Conservation (phyloP, 2,797 vertebrate genomes). For the Prunella strophiata region DNA sequence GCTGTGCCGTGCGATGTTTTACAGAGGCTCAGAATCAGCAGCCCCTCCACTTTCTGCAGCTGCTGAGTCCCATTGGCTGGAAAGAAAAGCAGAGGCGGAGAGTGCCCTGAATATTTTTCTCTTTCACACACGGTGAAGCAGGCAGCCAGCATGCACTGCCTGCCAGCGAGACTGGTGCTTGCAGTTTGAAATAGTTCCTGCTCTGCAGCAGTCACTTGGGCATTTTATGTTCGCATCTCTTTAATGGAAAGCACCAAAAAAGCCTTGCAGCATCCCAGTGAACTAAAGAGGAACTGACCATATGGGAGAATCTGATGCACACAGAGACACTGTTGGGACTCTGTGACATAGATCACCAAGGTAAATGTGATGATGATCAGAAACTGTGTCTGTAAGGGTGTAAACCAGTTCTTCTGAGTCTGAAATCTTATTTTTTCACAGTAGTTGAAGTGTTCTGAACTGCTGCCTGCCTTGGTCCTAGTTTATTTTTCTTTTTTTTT, state of each 20-base stretch:
- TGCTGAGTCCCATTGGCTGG: slow-evolving; percentile 69
- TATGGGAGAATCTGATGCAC: background rate
- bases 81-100: slow-evolving; percentile 66
- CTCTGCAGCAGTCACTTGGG: background rate
- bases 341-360: background rate
- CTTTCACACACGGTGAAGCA: slow-evolving; percentile 28
- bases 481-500: background rate
- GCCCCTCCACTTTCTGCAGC: background rate
- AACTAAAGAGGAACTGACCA: background rate
- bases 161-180: background rate
- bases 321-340: background rate
- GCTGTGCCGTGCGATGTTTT: background rate
- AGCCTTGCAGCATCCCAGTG: background rate
- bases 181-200: slow-evolving; percentile 13
- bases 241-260: background rate
- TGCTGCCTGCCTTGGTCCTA: background rate
- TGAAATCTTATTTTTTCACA: background rate
- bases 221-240: background rate
- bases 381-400: background rate
- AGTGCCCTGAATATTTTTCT: slow-evolving; percentile 29
- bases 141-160: slow-evolving; percentile 32
- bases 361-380: background rate
- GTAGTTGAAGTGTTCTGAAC: background rate
- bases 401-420: background rate
- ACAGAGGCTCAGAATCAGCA: background rate